Conservation (phyloP, 2,797 vertebrate species). For the Propithecus deckenii region DNA sequence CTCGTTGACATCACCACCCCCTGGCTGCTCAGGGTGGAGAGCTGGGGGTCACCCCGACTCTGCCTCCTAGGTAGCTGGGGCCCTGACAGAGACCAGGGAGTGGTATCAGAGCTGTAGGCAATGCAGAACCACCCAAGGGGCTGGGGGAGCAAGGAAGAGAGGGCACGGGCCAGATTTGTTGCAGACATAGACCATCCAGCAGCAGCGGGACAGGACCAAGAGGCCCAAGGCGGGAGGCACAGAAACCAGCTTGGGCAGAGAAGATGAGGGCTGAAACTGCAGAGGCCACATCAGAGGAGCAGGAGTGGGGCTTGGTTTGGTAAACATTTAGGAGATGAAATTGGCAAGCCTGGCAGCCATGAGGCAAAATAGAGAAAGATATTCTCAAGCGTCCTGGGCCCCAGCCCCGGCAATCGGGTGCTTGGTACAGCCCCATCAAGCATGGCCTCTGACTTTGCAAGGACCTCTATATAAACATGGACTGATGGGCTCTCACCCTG, state of each 20-base stretch:
- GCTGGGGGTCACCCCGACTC: not conserved
- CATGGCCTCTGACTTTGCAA: not conserved
- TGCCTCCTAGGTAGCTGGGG: too few species aligned
- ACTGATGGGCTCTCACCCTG: too few species aligned
- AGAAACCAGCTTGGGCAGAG: not conserved
- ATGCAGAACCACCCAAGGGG: not conserved
- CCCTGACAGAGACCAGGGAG: not conserved
- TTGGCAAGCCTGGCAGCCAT: not conserved
- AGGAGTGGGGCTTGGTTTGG: too few species aligned
- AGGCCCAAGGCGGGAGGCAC: not conserved
- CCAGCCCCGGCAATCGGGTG: fast-evolving
- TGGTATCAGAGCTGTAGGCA: not conserved
- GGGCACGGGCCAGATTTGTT: not conserved
- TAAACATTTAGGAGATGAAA: not conserved
- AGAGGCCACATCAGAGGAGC: not conserved
- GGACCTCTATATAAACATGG: not conserved
- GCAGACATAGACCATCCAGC: not conserved
- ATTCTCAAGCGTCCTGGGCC: too few species aligned
- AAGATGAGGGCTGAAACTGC: not conserved
- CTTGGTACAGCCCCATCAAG: not conserved
- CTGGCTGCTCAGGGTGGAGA: not conserved
- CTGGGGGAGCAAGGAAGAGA: not conserved
- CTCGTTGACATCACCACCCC: not conserved
- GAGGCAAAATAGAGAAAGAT: not conserved
- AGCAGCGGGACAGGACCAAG: not conserved